Percentiles rank a stretch among this genome's conserved stretches.
phyloP scores from a whole-genome alignment of 2,797 vertebrate genomes.

The Hydrocynus forskahlii region DNA sequence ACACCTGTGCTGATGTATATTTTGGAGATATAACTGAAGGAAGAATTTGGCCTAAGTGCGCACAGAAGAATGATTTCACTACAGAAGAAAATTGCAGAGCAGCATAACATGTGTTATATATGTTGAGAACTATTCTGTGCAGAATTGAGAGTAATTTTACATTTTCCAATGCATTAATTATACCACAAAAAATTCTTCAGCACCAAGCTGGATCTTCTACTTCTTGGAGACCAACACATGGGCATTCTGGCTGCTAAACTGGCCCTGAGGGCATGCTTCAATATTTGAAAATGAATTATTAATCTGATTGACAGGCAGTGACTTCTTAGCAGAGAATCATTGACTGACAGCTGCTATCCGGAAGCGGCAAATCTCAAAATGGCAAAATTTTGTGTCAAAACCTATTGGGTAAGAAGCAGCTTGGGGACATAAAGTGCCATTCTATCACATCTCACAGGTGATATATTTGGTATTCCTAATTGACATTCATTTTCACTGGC shows the following conservation, averaged over 20 bases:
- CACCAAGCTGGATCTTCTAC: background rate
- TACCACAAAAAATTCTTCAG: background rate
- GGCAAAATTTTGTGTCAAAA: conserved; percentile 31
- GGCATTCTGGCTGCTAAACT: background rate
- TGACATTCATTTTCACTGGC: conserved; percentile 39
- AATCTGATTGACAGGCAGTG: conserved; percentile 34
- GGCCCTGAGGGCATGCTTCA: conserved; percentile 22
- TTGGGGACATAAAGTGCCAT: conserved; percentile 16
- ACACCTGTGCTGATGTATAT: background rate
- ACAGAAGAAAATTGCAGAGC: background rate
- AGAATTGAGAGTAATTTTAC: too few species aligned
- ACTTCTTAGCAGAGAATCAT: conserved; percentile 34
- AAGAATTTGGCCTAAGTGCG: background rate
- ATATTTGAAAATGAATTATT: conserved; percentile 51
- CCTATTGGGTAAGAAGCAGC: conserved; percentile 8
- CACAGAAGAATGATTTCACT: background rate
- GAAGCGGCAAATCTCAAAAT: conserved; percentile 19
- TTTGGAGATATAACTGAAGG: background rate
- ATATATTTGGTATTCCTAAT: conserved; percentile 20
- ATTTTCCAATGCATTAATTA: too few species aligned
- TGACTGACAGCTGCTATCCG: conserved; percentile 34
- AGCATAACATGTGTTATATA: too few species aligned
- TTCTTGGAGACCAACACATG: background rate
- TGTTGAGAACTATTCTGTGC: too few species aligned
- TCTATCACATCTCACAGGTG: conserved; percentile 10